Conservation (phyloP, 2,113 vertebrate genomes). For the Microcebus lehilahytsara region DNA sequence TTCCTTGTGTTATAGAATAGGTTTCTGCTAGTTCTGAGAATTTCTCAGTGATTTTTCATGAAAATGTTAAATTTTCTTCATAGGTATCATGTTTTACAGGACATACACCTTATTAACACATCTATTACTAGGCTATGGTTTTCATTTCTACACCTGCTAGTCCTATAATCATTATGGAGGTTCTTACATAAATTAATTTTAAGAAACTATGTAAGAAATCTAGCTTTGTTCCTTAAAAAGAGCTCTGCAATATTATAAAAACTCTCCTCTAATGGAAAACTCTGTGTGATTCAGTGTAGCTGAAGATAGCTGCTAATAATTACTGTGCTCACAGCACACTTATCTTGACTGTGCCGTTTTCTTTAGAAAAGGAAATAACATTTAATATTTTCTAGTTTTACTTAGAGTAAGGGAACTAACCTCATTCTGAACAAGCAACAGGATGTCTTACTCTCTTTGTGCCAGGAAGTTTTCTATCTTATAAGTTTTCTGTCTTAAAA, state of each 20-base stretch:
- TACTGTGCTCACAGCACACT: background rate
- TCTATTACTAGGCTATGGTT: conserved; percentile 15
- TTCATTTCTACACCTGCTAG: conserved; percentile 23
- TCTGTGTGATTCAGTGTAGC: conserved; percentile 44
- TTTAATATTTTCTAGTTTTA: conserved; percentile 55
- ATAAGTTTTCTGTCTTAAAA: background rate
- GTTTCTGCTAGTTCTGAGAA: conserved; percentile 60
- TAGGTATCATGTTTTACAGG: background rate
- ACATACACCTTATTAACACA: background rate
- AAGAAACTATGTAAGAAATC: background rate
- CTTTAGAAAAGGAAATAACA: conserved; percentile 38
- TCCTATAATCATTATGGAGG: background rate
- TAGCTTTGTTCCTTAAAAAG: conserved; percentile 11
- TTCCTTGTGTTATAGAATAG: conserved; percentile 53
- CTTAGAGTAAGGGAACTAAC: conserved; percentile 49
- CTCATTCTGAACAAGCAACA: background rate
- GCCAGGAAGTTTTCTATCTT: background rate
- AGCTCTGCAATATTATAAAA: background rate
- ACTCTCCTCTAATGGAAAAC: background rate
- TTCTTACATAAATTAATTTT: background rate
- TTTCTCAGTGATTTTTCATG: background rate
- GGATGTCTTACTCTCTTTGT: background rate
- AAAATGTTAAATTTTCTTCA: background rate
- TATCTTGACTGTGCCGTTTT: background rate
- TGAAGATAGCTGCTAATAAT: conserved; percentile 37